These are phyloP conservation scores for Anomalospiza imberbis DNA, from an alignment of 2,797 vertebrate species.

Conservation along the genomic window DNA sequence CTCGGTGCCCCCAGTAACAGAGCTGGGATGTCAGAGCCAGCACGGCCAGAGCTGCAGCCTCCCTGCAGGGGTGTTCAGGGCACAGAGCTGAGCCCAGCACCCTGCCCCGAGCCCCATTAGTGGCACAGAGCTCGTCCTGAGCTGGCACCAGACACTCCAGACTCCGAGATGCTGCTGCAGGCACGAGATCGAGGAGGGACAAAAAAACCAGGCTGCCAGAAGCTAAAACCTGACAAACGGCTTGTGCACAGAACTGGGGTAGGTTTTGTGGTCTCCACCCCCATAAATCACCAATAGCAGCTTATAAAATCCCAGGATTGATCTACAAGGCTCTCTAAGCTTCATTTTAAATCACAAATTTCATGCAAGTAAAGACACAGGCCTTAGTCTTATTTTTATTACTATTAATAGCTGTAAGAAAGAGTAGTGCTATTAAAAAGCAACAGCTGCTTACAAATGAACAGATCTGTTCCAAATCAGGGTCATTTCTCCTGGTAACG, in stretches of 20 bases:
- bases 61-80: background rate
- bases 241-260: background rate
- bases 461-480: background rate
- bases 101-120: no score
- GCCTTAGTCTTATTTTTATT: background rate
- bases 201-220: background rate
- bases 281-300: background rate
- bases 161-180: background rate
- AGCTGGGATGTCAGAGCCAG: background rate
- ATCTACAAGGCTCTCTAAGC: background rate
- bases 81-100: background rate
- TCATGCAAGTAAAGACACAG: background rate
- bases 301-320: background rate
- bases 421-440: background rate
- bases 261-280: background rate
- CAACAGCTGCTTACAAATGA: slow-evolving; percentile 19
- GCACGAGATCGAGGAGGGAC: background rate
- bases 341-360: background rate
- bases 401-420: background rate
- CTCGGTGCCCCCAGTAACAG: fast-evolving
- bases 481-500: slow-evolving; percentile 4
- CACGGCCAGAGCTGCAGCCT: background rate
- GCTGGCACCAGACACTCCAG: background rate
- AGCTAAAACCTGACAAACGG: background rate
- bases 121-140: background rate